Base-by-base conservation (phyloP, 1,140 invertebrate species). In the Odontomachus brunneus region DNA sequence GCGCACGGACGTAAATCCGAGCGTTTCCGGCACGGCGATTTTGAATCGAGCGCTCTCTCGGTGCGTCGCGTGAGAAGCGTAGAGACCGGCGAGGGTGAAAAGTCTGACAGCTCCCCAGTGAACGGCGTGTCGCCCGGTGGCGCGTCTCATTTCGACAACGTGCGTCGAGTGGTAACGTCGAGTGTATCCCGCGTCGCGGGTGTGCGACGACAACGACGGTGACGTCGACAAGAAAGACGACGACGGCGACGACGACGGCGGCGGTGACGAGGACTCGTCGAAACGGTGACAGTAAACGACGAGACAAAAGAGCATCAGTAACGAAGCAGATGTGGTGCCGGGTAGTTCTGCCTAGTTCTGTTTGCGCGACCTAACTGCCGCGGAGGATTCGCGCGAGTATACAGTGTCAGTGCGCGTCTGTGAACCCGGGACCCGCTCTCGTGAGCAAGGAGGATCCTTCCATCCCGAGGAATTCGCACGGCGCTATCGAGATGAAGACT, bases 401-500 rank as follows among this genome's bases (percentile, higher is more conserved):
- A 3, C n/a, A 53, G 53, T 84, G 59, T 44, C 19, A 63, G 49
- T 83, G 55, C 51, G 53, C 5, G 57, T 63, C 15, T 17, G 9
- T 38, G 63, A 48, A 51, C 17, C 24, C 48, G 33, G 33, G 66
- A 55, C 19, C 60, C 57, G 29, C 9, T 19, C 53, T 19, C 53
- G 29, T 67, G 17, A 55, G 29, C 51, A 12, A 9, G 60, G 49
- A 29, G 24, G 44, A 11, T 44, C 29, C 24, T 22, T 22, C 29
- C 24, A 12, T 26, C 48, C n/a, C 26, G 19, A 55, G 49, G 53
- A 26, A 19, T 57, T 71, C 48, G 22, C 57, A 12, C 48, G 29
- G 38, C 66, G 44, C 33, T 29, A 66, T 73, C 81, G 71, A 80
- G 85, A 92, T 92, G 91, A 69, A 71, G 75, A 74, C 81, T 84